These are phyloP conservation scores for Rhabditoides inermis DNA, from an alignment of 2,888 invertebrate genomes.

Conservation along the genomic window DNA sequence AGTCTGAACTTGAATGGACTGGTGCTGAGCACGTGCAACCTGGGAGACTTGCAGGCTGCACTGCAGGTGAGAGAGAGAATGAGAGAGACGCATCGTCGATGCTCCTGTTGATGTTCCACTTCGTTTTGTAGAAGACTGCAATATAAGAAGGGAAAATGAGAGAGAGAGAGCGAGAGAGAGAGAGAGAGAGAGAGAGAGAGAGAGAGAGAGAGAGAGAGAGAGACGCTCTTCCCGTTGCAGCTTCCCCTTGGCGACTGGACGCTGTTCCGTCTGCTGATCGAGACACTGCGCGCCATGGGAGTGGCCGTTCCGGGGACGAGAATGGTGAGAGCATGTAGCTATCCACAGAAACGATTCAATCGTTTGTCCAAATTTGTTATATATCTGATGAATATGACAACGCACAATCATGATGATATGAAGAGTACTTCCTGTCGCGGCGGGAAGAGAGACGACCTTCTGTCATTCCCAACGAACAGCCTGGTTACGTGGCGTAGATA, in stretches of 20 bases:
- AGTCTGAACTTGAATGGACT: constrained; percentile 45
- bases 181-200: too few relatives aligned
- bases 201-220: too few relatives aligned
- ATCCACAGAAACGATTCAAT: constrained; percentile 1
- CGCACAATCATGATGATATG: too few relatives aligned
- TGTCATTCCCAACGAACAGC: too few relatives aligned
- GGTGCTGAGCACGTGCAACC: constrained; percentile 53
- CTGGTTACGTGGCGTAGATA: too few relatives aligned
- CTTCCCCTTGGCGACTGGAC: constrained; percentile 51
- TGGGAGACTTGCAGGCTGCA: constrained; percentile 51
- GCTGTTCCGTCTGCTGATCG: constrained; percentile 43
- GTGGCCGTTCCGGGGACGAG: constrained; percentile 23
- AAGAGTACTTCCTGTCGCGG: too few relatives aligned
- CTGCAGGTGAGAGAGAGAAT: constrained; percentile 10
- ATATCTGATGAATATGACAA: too few relatives aligned
- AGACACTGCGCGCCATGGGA: constrained; percentile 41
- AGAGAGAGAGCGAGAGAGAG: too few relatives aligned
- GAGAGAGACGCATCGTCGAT: too few relatives aligned
- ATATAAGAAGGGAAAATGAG: too few relatives aligned
- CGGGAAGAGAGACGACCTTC: too few relatives aligned
- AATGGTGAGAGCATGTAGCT: constrained; percentile 17
- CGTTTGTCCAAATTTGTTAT: too few relatives aligned
- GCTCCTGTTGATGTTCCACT: background rate
- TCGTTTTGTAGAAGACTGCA: background rate
- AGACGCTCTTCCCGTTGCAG: constrained; percentile 9